Base-by-base conservation (phyloP, 2,113 vertebrate species). In the Ceuthmochares aereus region DNA sequence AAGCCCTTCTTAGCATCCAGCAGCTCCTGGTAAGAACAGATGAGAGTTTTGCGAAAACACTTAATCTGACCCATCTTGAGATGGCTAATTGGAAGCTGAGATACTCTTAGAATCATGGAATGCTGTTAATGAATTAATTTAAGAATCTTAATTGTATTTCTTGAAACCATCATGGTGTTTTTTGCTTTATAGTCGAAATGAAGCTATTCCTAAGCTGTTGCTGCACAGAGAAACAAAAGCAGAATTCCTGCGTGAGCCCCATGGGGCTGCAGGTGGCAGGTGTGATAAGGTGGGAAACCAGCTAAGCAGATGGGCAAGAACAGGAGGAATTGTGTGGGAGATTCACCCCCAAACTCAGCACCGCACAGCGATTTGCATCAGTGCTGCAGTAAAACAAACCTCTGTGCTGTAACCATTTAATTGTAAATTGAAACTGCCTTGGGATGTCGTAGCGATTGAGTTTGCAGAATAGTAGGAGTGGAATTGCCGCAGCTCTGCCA, bases 401-500 rank as follows among this genome's bases (percentile, higher is more conserved):
- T 54, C 47, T 73, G 72, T 64, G 18, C 88, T 72, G 30, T 59
- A 43, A 76, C 70, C 25, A 25, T 88, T 87, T 79, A 68, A 88
- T 70, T 84, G 92, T 77, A 94, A 95, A 93, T 89, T 89, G 89
- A 67, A 95, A 89, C 72, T 77, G 87, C 96, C 89, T 84, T 94
- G 93, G 81, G 87, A 87, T 87, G 80, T 84, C 70, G 17, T 8
- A 64, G 82, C 84, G 49, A 74, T 58, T 43, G 91, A 91, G 42
- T 21, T 73, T 74, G 73, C 85, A 40, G 73, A 89, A 52, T 84
- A 75, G 4, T 7, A 59, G 45, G 77, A 7, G 51, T 67, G 7
- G 87, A 78, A 92, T 91, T 77, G 84, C 51, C 1, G 4, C 66
- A 30, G 82, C 79, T 93, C 78, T 87, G 77, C 81, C 89, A 70